A percentile compares a stretch with the other conserved stretches of the same genome.
Evolutionary conservation across 1,140 invertebrate species (phyloP).

Genomic region (Medauroidea extradentata): DNA sequence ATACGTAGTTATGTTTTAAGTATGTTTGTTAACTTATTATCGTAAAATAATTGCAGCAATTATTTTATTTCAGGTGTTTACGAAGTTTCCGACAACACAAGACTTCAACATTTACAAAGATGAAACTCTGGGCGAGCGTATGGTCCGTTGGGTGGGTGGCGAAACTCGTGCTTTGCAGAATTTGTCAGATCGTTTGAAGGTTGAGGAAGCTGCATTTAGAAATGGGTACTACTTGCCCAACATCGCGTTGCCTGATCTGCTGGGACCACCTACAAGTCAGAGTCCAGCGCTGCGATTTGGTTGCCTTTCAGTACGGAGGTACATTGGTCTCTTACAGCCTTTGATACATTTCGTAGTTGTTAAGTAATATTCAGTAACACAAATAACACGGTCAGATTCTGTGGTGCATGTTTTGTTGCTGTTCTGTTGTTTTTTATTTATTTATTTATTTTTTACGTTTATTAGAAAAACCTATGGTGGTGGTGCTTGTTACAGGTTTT

Average conservation of each 20-base stretch:
- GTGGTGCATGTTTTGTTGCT: no score
- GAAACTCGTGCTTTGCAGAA: slow-evolving; percentile 59
- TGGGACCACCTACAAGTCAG: slow-evolving; percentile 61
- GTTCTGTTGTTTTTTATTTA: no score
- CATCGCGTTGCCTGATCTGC: slow-evolving; percentile 61
- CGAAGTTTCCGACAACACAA: slow-evolving; percentile 48
- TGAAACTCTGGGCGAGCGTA: slow-evolving; percentile 38
- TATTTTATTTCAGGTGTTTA: slow-evolving; percentile 31
- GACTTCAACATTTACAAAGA: slow-evolving; percentile 53
- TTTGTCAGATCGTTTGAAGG: slow-evolving; percentile 47
- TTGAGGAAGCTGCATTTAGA: slow-evolving; percentile 55
- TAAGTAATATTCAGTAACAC: no score
- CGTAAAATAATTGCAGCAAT: neutral
- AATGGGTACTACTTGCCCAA: slow-evolving; percentile 59
- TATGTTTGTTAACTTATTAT: neutral
- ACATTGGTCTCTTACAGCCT: no score
- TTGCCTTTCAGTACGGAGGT: slow-evolving; percentile 57
- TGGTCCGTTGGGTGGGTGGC: slow-evolving; percentile 57
- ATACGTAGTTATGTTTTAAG: neutral
- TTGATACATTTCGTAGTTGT: no score
- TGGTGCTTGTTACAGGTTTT: slow-evolving; percentile 45
- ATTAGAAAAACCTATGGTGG: no score
- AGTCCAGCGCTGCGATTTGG: slow-evolving; percentile 64
- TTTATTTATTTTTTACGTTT: no score
- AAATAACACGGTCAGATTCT: no score